Percentiles rank a stretch among this genome's conserved stretches.
phyloP scores from a whole-genome alignment of 2,113 vertebrate species.

The Girardinichthys multiradiatus region DNA sequence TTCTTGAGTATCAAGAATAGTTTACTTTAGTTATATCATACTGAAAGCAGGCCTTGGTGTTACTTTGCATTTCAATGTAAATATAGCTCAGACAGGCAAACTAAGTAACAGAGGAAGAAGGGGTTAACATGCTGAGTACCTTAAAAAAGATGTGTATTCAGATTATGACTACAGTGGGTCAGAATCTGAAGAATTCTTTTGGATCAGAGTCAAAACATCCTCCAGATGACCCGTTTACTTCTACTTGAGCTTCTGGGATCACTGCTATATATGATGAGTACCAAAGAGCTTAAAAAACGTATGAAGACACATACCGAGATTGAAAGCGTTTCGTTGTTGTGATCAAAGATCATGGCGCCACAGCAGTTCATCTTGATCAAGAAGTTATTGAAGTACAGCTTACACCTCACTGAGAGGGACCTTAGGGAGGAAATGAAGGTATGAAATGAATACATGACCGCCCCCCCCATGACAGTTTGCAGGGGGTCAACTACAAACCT shows the following conservation, averaged over 20 bases:
- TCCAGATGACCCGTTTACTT: too few relatives aligned
- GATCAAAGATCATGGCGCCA: slow-evolving; percentile 60
- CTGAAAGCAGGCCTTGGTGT: not conserved
- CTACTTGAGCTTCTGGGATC: too few relatives aligned
- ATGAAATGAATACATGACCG: not conserved
- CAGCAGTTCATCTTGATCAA: slow-evolving; percentile 62
- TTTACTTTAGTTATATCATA: too few relatives aligned
- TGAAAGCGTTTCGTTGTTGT: slow-evolving; percentile 61
- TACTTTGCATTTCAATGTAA: not conserved
- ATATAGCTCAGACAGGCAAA: not conserved
- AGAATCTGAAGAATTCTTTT: too few relatives aligned
- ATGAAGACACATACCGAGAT: slow-evolving; percentile 38
- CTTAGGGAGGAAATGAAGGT: slow-evolving; percentile 5
- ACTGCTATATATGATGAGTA: not conserved
- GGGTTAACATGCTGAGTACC: not conserved
- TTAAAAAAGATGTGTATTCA: too few relatives aligned
- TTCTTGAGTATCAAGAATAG: too few relatives aligned
- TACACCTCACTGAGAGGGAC: slow-evolving; percentile 60
- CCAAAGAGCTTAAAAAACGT: not conserved
- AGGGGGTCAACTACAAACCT: too few relatives aligned
- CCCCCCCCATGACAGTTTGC: too few relatives aligned
- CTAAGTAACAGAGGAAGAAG: not conserved
- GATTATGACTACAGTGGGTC: too few relatives aligned
- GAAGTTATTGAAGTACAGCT: slow-evolving; percentile 64
- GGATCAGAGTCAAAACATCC: too few relatives aligned